These are phyloP conservation scores for Pica pica DNA, from an alignment of 2,113 vertebrate species.

Conservation along the genomic window DNA sequence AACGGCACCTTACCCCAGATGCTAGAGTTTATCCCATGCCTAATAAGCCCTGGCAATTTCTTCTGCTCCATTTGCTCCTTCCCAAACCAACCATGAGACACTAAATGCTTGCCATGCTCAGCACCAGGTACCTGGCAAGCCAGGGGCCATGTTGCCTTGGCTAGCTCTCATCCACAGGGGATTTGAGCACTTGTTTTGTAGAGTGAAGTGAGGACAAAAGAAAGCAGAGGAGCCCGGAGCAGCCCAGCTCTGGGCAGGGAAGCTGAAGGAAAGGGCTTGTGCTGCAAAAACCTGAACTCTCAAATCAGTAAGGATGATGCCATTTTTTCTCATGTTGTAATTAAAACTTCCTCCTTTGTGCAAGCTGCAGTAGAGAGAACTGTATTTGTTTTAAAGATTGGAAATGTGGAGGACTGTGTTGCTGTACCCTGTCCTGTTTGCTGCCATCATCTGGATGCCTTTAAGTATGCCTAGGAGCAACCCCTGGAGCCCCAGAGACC, in stretches of 20 bases:
- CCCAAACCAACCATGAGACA: neutral
- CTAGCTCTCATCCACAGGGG: rapidly evolving
- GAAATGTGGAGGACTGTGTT: neutral
- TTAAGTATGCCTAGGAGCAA: neutral
- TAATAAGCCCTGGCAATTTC: neutral
- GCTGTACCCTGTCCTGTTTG: neutral
- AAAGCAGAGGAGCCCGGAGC: neutral
- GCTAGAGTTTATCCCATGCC: neutral
- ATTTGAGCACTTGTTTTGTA: neutral
- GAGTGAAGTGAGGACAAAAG: neutral
- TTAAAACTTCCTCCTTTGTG: neutral
- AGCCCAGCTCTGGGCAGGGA: rapidly evolving
- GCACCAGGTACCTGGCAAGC: neutral
- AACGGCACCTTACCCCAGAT: neutral
- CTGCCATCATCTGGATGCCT: neutral
- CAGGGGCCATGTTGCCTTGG: rapidly evolving
- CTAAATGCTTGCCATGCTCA: rapidly evolving
- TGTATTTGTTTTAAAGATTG: neutral
- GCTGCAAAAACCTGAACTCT: neutral
- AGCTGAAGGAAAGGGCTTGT: neutral
- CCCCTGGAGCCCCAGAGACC: neutral
- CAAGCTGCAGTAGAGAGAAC: neutral
- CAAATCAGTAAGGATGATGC: neutral
- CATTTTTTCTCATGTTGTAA: neutral
- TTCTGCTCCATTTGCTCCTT: neutral